Conservation (phyloP, 1,140 invertebrate genomes). For the Batillaria attramentaria region DNA sequence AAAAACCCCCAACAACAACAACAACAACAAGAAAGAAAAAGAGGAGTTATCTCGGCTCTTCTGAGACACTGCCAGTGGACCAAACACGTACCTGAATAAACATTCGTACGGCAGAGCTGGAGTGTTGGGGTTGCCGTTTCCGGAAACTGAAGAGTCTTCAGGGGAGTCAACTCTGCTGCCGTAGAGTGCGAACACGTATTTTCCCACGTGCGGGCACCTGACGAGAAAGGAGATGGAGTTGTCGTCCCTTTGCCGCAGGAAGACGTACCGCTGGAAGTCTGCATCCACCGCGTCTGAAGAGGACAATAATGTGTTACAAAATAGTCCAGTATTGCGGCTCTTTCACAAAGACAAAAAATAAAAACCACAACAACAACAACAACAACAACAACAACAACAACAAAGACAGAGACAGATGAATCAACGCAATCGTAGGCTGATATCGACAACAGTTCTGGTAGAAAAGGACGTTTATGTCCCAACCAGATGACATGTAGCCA, state of each 20-base stretch:
- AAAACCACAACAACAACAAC: no score
- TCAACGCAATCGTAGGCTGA: no score
- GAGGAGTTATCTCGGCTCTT: not conserved
- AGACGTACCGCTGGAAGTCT: slow-evolving; percentile 66
- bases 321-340: no score
- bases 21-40: not conserved
- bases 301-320: no score
- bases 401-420: no score
- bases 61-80: not conserved
- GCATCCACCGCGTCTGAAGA: slow-evolving; percentile 54
- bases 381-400: no score
- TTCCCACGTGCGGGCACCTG: slow-evolving; percentile 65
- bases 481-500: no score
- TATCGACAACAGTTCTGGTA: no score
- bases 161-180: slow-evolving; percentile 52
- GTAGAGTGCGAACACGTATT: slow-evolving; percentile 68
- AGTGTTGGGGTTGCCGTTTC: not conserved
- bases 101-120: slow-evolving; percentile 55
- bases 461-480: no score
- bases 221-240: slow-evolving; percentile 60
- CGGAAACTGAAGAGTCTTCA: slow-evolving; percentile 41
- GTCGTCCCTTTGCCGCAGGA: slow-evolving; percentile 60
- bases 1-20: not conserved
- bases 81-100: slow-evolving; percentile 48
- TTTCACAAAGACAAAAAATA: no score